Evolutionary conservation across 2,113 vertebrate genomes (phyloP).

Genomic region (Eleginops maclovinus): DNA sequence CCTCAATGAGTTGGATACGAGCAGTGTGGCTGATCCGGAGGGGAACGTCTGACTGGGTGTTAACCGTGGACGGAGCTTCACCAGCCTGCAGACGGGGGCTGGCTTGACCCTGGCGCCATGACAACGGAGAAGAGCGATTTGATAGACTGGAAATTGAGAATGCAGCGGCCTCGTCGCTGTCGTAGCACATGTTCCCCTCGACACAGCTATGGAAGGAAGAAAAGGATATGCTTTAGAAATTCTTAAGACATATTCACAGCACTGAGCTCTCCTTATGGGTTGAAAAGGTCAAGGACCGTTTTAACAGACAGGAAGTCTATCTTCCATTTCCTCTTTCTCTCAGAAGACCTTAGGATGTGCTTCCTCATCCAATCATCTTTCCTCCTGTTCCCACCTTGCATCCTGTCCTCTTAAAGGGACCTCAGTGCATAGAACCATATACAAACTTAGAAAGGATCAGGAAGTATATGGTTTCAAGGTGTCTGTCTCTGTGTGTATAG

Average conservation of each 20-base stretch:
- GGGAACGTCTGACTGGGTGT: constrained; percentile 88
- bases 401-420: constrained; percentile 2
- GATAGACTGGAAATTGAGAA: constrained; percentile 93
- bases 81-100: constrained; percentile 95
- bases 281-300: not conserved
- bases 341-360: constrained; percentile 15
- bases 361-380: constrained; percentile 3
- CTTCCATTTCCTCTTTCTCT: constrained; percentile 25
- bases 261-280: not conserved
- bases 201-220: constrained; percentile 83
- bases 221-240: not conserved
- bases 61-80: constrained; percentile 90
- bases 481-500: not conserved
- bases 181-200: constrained; percentile 90
- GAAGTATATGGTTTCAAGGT: constrained; percentile 36
- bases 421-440: not conserved
- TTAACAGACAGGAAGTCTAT: not conserved
- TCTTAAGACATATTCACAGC: not conserved
- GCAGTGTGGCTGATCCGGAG: constrained; percentile 90
- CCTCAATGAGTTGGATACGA: constrained; percentile 90
- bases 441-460: not conserved
- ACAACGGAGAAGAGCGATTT: constrained; percentile 94
- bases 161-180: constrained; percentile 93
- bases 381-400: not conserved
- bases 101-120: constrained; percentile 95